Percentiles rank a stretch among this genome's conserved stretches.
phyloP scores from a whole-genome alignment of 2,888 invertebrate genomes.

The Bombylius discolor region DNA sequence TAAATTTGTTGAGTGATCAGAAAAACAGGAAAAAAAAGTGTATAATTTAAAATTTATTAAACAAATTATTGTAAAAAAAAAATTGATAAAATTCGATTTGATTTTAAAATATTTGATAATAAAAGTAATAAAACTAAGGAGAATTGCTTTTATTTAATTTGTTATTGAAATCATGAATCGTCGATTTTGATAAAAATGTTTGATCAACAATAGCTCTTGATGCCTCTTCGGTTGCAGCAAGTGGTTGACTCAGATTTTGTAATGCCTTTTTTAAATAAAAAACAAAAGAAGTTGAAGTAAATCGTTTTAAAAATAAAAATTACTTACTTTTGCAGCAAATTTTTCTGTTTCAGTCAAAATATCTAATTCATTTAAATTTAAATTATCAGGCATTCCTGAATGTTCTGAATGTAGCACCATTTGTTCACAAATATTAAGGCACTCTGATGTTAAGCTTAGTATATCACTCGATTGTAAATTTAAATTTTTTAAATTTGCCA shows the following conservation, averaged over 20 bases:
- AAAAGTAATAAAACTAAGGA: too few relatives aligned
- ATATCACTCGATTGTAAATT: slow-evolving; percentile 33
- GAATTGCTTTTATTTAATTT: too few relatives aligned
- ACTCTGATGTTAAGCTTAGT: slow-evolving; percentile 31
- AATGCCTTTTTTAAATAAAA: slow-evolving; percentile 20
- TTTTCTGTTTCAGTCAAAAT: slow-evolving; percentile 31
- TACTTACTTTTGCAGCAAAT: slow-evolving; percentile 26
- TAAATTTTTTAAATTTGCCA: slow-evolving; percentile 30
- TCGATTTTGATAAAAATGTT: slow-evolving; percentile 16
- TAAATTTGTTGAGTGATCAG: too few relatives aligned
- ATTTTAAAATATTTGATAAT: too few relatives aligned
- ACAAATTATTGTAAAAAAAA: too few relatives aligned
- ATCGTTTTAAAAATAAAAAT: not conserved
- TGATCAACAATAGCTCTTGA: slow-evolving; percentile 33
- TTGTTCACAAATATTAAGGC: slow-evolving; percentile 33
- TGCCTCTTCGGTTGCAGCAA: slow-evolving; percentile 35
- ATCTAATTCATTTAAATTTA: slow-evolving; percentile 26
- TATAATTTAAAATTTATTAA: too few relatives aligned
- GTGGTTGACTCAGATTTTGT: slow-evolving; percentile 29
- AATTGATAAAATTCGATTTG: too few relatives aligned
- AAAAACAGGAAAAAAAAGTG: too few relatives aligned
- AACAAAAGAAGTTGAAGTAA: not conserved
- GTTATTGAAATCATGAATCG: not conserved
- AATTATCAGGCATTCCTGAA: slow-evolving; percentile 32
- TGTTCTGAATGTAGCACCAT: slow-evolving; percentile 32